A percentile compares a stretch with the other conserved stretches of the same genome.
Conservation (phyloP, 1,140 invertebrate species). For the Drosophila bipectinata region DNA sequence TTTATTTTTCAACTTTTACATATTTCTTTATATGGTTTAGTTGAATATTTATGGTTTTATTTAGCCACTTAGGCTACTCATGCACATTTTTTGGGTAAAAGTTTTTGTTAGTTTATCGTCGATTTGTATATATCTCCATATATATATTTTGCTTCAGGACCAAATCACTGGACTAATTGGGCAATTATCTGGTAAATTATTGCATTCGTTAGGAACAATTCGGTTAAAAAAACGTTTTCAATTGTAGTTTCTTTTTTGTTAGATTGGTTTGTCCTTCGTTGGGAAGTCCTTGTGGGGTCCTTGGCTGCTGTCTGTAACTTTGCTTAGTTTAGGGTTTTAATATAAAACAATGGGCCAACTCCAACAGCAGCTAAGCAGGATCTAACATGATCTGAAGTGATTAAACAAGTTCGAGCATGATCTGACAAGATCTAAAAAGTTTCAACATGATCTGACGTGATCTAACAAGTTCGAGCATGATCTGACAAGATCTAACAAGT, state of each 20-base stretch:
- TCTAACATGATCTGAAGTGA: background rate
- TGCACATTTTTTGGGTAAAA: constrained; percentile 21
- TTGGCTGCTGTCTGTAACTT: constrained; percentile 8
- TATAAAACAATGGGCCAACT: constrained; percentile 75
- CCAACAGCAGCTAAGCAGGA: constrained; percentile 25
- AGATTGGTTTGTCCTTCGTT: background rate
- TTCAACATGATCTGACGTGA: too few species aligned
- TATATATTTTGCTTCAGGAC: background rate
- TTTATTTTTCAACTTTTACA: background rate
- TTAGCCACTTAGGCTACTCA: constrained; percentile 31
- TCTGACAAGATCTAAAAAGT: too few species aligned
- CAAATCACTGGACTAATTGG: constrained; percentile 28
- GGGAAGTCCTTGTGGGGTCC: background rate
- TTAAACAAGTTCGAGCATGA: too few species aligned
- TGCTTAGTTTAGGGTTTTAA: constrained; percentile 72
- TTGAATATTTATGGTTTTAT: constrained; percentile 24
- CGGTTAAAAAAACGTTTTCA: background rate
- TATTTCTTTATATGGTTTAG: constrained; percentile 31
- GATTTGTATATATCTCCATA: background rate
- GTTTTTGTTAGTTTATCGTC: constrained; percentile 18
- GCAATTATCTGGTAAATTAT: background rate
- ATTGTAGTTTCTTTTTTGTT: constrained; percentile 9
- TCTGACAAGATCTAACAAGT: too few species aligned
- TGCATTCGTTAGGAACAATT: constrained; percentile 25
- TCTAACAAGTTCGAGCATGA: too few species aligned